These are phyloP conservation scores for Hepsetus odoe DNA, from an alignment of 2,113 vertebrate species.

Conservation along the genomic window DNA sequence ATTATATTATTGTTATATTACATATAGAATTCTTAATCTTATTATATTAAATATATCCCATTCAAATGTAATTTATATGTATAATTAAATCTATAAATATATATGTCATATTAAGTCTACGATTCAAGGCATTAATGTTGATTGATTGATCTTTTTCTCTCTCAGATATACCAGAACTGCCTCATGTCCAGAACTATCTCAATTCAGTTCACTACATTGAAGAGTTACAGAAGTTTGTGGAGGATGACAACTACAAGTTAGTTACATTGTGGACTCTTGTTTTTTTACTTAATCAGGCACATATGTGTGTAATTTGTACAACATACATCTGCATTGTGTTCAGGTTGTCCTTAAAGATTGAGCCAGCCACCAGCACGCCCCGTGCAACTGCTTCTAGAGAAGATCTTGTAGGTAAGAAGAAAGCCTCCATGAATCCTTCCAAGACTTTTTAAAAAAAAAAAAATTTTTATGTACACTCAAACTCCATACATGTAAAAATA, in stretches of 20 bases:
- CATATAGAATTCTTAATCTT: too few relatives aligned
- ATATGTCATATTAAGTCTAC: not conserved
- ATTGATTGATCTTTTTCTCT: not conserved
- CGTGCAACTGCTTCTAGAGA: conserved; percentile 91
- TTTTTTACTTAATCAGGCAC: not conserved
- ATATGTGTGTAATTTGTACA: not conserved
- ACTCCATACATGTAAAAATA: not conserved
- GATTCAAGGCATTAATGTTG: not conserved
- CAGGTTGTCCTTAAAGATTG: conserved; percentile 96
- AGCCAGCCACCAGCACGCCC: conserved; percentile 93
- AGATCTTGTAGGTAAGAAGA: conserved; percentile 84
- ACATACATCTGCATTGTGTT: conserved; percentile 41
- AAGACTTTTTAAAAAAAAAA: not conserved
- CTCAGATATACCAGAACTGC: conserved; percentile 90
- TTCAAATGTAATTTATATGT: too few relatives aligned
- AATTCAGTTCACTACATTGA: conserved; percentile 98
- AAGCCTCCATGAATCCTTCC: not conserved
- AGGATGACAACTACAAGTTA: conserved; percentile 99
- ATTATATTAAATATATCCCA: too few relatives aligned
- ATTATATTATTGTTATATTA: too few relatives aligned
- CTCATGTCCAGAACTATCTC: conserved; percentile 97
- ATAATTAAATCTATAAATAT: too few relatives aligned
- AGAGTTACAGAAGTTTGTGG: conserved; percentile 98
- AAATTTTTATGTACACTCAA: not conserved
- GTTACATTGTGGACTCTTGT: conserved; percentile 44